These are phyloP conservation scores for Nyctibius grandis DNA, from an alignment of 2,797 vertebrate genomes.

Conservation along the genomic window DNA sequence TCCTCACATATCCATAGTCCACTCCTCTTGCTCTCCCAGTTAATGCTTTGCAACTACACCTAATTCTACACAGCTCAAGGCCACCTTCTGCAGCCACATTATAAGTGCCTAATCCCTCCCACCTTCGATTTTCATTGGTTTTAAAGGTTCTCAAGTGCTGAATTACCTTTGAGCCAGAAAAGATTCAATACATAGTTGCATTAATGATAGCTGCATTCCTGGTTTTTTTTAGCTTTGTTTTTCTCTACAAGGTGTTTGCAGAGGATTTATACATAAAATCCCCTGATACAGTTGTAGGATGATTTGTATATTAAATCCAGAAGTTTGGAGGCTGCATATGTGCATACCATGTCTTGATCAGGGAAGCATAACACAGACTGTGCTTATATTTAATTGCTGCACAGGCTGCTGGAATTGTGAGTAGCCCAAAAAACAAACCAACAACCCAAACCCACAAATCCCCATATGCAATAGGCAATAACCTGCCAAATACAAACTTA, in stretches of 20 bases:
- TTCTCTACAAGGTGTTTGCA: not conserved
- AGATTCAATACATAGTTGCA: accelerated
- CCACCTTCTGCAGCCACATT: not conserved
- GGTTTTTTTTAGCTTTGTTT: not conserved
- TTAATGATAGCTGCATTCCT: accelerated
- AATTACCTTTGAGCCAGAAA: not conserved
- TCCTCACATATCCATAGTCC: not conserved
- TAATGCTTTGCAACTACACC: not conserved
- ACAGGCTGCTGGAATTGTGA: not conserved
- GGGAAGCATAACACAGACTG: not conserved
- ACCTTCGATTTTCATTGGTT: not conserved
- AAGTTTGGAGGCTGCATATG: not conserved
- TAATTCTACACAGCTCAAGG: not conserved
- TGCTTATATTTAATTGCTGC: not conserved
- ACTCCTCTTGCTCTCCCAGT: not conserved
- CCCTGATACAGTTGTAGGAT: not conserved
- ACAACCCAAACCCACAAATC: not conserved
- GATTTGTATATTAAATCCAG: not conserved
- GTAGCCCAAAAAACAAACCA: not conserved
- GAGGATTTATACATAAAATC: not conserved
- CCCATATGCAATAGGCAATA: not conserved
- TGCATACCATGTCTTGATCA: not conserved
- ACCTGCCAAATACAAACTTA: not conserved
- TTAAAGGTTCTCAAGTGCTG: not conserved
- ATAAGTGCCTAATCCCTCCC: not conserved